Evolutionary conservation across 1,140 invertebrate genomes (phyloP), one percentile per base, ranked within the genome.

Genomic region (Ceratitis capitata): DNA sequence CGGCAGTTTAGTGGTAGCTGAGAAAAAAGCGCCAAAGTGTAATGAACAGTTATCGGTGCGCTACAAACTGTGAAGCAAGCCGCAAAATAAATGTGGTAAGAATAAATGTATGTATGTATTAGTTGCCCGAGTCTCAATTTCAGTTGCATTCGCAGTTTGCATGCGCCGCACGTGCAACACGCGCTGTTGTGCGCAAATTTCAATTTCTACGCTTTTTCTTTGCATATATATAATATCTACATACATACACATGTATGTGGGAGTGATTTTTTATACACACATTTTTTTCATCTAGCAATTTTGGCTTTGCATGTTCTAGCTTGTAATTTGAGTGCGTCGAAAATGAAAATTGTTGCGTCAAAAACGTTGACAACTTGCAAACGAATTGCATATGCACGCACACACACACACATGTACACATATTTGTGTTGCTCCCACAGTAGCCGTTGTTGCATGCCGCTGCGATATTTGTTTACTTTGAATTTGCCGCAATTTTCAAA

Each of bases 361-460:
- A 78, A 78, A 78, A 78, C 69, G 35, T 78, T 78, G 69, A 78
- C 69, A 78, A 78, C 69, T 26, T 78, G 39, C 69, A 78, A n/a
- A 78, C 35, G 69, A 78, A 78, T 78, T 42, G 58, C n/a, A n/a
- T n/a, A n/a, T n/a, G n/a, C n/a, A n/a, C n/a, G 51, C 51, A 19
- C n/a, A n/a, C n/a, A n/a, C n/a, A n/a, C n/a, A n/a, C n/a, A n/a
- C 35, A 16, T 78, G 42, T 78, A 39, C 39, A 35, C 12, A 32
- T 61, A 35, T 32, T 78, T 69, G n/a, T 26, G 23, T 39, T 45
- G 42, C 10, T 23, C 19, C 3, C 69, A 78, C 39, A 47, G 69
- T 7, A 78, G 23, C 69, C 32, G 29, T 26, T 53, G n/a, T 26
- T 61, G 32, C 69, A 78, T n/a, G 64, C 64, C n/a, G 39, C 19